Conservation (phyloP, 2,797 vertebrate species). For the Chromis chromis region DNA sequence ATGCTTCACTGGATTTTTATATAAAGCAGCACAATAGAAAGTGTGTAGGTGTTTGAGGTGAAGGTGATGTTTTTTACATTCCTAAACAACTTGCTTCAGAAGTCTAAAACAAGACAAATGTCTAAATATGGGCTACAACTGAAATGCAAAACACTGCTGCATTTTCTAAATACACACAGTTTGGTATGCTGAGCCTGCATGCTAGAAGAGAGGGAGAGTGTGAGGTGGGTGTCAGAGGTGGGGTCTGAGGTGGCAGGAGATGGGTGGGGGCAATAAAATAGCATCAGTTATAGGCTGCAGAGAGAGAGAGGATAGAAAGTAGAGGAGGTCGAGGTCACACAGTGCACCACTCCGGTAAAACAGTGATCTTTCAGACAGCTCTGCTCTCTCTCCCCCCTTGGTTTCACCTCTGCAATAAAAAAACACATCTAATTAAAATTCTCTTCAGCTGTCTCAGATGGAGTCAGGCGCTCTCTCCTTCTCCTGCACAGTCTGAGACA, state of each 20-base stretch:
- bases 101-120: conserved; percentile 29
- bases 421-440: conserved; percentile 78
- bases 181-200: conserved; percentile 20
- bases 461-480: conserved; percentile 31
- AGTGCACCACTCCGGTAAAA: conserved; percentile 44
- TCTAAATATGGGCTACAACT: conserved; percentile 20
- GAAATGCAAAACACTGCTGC: conserved; percentile 28
- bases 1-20: conserved; percentile 14
- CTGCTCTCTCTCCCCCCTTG: conserved; percentile 37
- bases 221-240: not conserved
- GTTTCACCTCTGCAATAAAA: conserved; percentile 74
- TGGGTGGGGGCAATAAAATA: conserved; percentile 26
- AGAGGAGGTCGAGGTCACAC: conserved; percentile 53
- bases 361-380: conserved; percentile 59
- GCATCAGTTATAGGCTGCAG: conserved; percentile 2
- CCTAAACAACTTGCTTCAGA: conserved; percentile 22
- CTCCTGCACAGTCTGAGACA: conserved; percentile 34
- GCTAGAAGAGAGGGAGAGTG: not conserved
- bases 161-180: conserved; percentile 28
- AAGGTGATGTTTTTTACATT: conserved; percentile 2
- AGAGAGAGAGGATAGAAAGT: conserved; percentile 14
- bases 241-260: conserved; percentile 12
- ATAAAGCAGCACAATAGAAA: conserved; percentile 19
- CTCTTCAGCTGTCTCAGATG: conserved; percentile 60
- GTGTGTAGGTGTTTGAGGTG: not conserved